A percentile compares a stretch with the other conserved stretches of the same genome.
Conservation (phyloP, 1,140 invertebrate genomes). For the Drosophila mayri region DNA sequence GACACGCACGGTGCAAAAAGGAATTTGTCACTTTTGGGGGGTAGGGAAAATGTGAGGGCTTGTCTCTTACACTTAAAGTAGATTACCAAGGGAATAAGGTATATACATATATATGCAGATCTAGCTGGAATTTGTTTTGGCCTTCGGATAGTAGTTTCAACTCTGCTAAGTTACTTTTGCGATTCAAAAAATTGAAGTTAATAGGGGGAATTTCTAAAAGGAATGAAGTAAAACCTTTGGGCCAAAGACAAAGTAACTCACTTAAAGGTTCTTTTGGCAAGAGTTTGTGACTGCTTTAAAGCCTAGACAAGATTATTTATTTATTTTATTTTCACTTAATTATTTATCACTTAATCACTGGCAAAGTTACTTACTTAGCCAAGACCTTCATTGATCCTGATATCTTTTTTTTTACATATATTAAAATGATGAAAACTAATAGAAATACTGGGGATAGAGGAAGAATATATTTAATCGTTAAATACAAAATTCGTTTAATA, state of each 20-base stretch:
- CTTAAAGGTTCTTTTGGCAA: neutral
- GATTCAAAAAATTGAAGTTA: slow-evolving; percentile 9
- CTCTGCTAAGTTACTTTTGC: slow-evolving; percentile 11
- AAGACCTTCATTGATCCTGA: too few species aligned
- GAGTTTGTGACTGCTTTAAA: neutral
- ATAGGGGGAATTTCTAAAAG: slow-evolving; percentile 1
- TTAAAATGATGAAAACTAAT: too few species aligned
- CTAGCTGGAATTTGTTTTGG: slow-evolving; percentile 26
- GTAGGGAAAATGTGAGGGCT: slow-evolving; percentile 7
- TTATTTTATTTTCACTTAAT: too few species aligned
- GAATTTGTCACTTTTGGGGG: slow-evolving; percentile 35
- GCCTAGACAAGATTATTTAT: too few species aligned
- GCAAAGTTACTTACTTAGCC: too few species aligned
- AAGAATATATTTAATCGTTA: too few species aligned
- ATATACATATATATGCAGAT: slow-evolving; percentile 4
- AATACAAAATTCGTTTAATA: too few species aligned
- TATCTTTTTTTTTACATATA: too few species aligned
- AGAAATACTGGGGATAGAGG: too few species aligned
- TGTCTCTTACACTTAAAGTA: slow-evolving; percentile 42
- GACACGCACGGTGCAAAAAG: slow-evolving; percentile 56
- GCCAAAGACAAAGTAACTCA: neutral
- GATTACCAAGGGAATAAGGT: slow-evolving; percentile 40
- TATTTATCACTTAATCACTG: too few species aligned
- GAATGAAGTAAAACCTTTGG: neutral
- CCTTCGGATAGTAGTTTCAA: slow-evolving; percentile 23